phyloP scores from a whole-genome alignment of 2,113 vertebrate genomes.

The Lipophrys pholis region DNA sequence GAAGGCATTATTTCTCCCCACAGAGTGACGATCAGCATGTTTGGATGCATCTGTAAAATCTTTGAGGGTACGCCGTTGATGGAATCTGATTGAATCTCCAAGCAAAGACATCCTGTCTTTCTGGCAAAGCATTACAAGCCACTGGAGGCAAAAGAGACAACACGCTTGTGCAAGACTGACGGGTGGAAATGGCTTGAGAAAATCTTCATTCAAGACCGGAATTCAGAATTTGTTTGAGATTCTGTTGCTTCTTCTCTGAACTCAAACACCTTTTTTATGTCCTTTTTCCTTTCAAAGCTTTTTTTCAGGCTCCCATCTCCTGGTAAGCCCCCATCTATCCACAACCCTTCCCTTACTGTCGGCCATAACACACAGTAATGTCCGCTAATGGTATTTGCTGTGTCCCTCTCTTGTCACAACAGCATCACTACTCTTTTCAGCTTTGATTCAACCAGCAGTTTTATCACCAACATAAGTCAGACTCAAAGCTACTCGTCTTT shows the following conservation, averaged over 20 bases:
- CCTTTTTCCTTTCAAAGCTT: neutral
- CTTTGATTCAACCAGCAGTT: conserved; percentile 38
- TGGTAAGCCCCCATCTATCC: conserved; percentile 14
- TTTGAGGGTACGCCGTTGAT: conserved; percentile 29
- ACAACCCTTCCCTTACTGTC: conserved; percentile 12
- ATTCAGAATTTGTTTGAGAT: conserved; percentile 2
- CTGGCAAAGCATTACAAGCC: conserved; percentile 37
- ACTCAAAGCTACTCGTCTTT: conserved; percentile 48
- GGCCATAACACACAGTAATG: conserved; percentile 54
- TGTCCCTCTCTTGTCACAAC: conserved; percentile 56
- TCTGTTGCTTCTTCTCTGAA: conserved; percentile 9
- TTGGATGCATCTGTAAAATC: conserved; percentile 6
- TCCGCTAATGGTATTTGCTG: conserved; percentile 41
- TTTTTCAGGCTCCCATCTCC: neutral
- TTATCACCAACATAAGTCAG: conserved; percentile 63
- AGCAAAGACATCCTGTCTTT: conserved; percentile 24
- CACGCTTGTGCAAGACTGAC: conserved; percentile 25
- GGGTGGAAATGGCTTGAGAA: conserved; percentile 23
- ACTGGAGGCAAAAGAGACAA: conserved; percentile 35
- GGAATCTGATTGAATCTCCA: conserved; percentile 42
- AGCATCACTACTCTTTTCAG: conserved; percentile 41
- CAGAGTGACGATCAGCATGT: conserved; percentile 34
- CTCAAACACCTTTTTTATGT: neutral
- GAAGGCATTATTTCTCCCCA: conserved; percentile 12
- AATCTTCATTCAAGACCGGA: conserved; percentile 15